These are phyloP conservation scores for Xestoiulus laeticollis DNA, from an alignment of 2,888 invertebrate genomes.

Conservation along the genomic window DNA sequence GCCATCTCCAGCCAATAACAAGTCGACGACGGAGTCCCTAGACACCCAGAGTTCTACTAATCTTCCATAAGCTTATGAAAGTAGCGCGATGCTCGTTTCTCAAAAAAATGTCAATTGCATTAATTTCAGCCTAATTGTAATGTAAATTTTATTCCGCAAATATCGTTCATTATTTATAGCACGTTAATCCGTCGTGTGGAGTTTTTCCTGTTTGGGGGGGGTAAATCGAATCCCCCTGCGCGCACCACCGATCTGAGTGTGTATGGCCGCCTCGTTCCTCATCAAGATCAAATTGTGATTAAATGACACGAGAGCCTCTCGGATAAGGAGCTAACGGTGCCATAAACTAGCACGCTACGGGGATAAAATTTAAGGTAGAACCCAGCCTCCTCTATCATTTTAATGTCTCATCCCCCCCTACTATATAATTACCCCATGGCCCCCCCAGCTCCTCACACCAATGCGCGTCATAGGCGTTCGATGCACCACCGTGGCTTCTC, in stretches of 20 bases:
- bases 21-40: neutral
- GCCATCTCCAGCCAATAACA: neutral
- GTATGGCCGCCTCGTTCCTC: slow-evolving; percentile 15
- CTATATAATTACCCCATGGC: neutral
- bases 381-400: neutral
- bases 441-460: neutral
- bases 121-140: slow-evolving; percentile 19
- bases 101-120: slow-evolving; percentile 10
- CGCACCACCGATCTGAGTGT: neutral
- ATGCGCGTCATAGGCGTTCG: no score
- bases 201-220: neutral
- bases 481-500: neutral
- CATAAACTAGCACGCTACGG: neutral
- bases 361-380: neutral
- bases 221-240: neutral
- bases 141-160: slow-evolving; percentile 26
- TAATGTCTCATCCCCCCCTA: neutral
- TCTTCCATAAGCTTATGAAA: neutral
- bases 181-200: neutral
- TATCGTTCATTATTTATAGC: slow-evolving; percentile 19
- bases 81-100: neutral
- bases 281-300: slow-evolving; percentile 19
- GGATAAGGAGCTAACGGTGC: slow-evolving; percentile 20
- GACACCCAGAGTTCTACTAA: neutral
- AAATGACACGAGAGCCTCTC: slow-evolving; percentile 18